Conservation (phyloP, 2,113 vertebrate genomes). For the Apteryx mantelli region DNA sequence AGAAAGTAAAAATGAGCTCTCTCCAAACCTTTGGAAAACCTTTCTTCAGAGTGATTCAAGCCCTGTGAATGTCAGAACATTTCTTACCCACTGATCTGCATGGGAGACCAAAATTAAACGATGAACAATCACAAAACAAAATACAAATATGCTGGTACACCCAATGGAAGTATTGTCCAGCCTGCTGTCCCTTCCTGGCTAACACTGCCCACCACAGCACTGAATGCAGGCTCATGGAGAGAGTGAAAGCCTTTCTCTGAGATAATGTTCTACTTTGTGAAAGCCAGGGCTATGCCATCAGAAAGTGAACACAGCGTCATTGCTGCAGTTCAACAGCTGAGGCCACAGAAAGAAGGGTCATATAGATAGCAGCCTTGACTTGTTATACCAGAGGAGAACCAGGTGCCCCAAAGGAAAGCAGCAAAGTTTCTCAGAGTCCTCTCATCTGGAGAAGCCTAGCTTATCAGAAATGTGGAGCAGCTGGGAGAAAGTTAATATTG, state of each 20-base stretch:
- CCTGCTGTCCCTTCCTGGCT: not conserved
- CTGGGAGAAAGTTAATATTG: not conserved
- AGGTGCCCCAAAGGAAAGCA: not conserved
- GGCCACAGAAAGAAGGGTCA: not conserved
- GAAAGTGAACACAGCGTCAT: not conserved
- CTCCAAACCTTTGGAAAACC: not conserved
- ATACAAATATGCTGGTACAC: not conserved
- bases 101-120: not conserved
- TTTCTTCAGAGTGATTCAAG: not conserved
- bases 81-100: not conserved
- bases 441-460: not conserved
- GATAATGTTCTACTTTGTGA: not conserved
- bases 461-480: not conserved
- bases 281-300: not conserved
- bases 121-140: not conserved
- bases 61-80: not conserved
- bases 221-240: too few species aligned
- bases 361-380: not conserved
- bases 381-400: not conserved
- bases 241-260: not conserved
- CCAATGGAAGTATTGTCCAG: accelerated
- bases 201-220: not conserved
- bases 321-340: not conserved
- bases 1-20: not conserved
- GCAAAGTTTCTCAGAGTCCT: not conserved